phyloP scores from a whole-genome alignment of 2,888 invertebrate genomes.

The Mesochorus sp. region DNA sequence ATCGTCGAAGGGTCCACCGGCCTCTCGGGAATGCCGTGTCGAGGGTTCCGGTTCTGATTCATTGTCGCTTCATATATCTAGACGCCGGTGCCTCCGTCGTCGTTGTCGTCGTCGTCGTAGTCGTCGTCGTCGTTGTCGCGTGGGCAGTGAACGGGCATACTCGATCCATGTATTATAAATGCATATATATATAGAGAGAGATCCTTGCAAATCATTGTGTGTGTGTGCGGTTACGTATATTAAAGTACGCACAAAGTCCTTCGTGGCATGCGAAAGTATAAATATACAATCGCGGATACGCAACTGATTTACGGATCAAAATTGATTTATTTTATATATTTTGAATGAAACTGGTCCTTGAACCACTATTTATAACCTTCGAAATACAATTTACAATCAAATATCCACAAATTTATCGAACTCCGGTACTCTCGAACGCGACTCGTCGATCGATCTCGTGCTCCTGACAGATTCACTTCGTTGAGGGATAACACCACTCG shows the following conservation, averaged over 20 bases:
- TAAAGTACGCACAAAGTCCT: neutral
- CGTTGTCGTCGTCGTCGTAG: slow-evolving; percentile 52
- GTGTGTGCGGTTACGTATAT: neutral
- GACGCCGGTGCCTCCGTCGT: slow-evolving; percentile 73
- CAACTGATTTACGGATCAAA: neutral
- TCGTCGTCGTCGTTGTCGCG: slow-evolving; percentile 55
- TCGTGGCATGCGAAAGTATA: slow-evolving; percentile 38
- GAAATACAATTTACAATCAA: too few relatives aligned
- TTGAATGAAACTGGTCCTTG: too few relatives aligned
- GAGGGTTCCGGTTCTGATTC: slow-evolving; percentile 78
- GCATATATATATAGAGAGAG: neutral
- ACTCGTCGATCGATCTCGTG: too few relatives aligned
- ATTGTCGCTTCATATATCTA: slow-evolving; percentile 75
- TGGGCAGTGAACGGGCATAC: slow-evolving; percentile 60
- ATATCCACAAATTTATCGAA: too few relatives aligned
- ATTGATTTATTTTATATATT: too few relatives aligned
- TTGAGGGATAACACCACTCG: too few relatives aligned
- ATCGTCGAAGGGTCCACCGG: slow-evolving; percentile 59
- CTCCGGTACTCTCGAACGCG: too few relatives aligned
- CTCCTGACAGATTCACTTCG: too few relatives aligned
- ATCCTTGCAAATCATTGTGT: neutral
- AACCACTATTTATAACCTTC: too few relatives aligned
- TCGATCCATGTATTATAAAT: slow-evolving; percentile 36
- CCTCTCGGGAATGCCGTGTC: slow-evolving; percentile 74
- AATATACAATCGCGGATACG: neutral